phyloP scores from a whole-genome alignment of 2,797 vertebrate species.

The Chloroceryle inda region DNA sequence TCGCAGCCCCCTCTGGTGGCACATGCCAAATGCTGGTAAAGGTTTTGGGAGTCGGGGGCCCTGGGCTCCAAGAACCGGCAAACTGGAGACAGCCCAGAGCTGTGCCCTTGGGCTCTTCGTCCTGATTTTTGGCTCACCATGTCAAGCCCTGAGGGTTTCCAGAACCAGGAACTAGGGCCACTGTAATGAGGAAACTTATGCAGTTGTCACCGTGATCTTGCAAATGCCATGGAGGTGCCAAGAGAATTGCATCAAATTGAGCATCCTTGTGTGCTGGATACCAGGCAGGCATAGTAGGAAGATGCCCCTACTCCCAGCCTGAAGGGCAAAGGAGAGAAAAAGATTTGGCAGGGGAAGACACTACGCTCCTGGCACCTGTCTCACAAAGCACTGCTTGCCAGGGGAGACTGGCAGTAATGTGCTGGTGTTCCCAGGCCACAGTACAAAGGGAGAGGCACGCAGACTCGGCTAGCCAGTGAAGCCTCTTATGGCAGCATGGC shows the following conservation, averaged over 20 bases:
- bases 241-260: background rate
- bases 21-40: background rate
- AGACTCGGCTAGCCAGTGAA: background rate
- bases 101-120: background rate
- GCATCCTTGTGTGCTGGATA: background rate
- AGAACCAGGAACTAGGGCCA: background rate
- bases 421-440: background rate
- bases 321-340: background rate
- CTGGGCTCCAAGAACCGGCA: background rate
- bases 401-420: background rate
- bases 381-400: accelerated
- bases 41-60: background rate
- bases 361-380: accelerated
- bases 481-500: background rate
- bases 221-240: background rate
- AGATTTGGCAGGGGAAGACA: background rate
- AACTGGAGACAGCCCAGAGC: background rate
- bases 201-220: background rate
- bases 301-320: background rate
- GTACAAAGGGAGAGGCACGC: accelerated
- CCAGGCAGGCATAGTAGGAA: background rate
- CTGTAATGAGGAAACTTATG: background rate
- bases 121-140: background rate
- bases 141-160: background rate
- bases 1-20: constrained; percentile 74